phyloP scores from a whole-genome alignment of 2,888 invertebrate genomes.

The Athripsodes cinereus region DNA sequence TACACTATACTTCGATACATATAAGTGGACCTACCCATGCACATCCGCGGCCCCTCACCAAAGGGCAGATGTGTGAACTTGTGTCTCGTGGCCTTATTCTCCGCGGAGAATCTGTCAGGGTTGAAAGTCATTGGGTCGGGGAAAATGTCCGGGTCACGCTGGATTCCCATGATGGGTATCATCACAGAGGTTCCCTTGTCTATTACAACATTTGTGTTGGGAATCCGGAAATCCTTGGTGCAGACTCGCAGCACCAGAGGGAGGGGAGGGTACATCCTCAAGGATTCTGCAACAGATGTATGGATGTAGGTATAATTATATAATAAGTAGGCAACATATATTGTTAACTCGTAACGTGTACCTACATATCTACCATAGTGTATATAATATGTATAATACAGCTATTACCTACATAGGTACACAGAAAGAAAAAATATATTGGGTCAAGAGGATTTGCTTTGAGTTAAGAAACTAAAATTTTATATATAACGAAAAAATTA shows the following conservation, averaged over 20 bases:
- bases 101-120: constrained; percentile 33
- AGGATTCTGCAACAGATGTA: constrained; percentile 30
- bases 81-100: constrained; percentile 29
- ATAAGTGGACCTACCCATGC: constrained; percentile 32
- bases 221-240: constrained; percentile 30
- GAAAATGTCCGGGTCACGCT: constrained; percentile 35
- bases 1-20: too few relatives aligned
- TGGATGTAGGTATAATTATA: too few relatives aligned
- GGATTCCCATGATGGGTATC: constrained; percentile 33
- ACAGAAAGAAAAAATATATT: too few relatives aligned
- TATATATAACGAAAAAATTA: too few relatives aligned
- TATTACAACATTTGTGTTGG: constrained; percentile 22
- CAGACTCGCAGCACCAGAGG: constrained; percentile 35
- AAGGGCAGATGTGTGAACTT: constrained; percentile 29
- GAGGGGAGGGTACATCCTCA: constrained; percentile 37
- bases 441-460: too few relatives aligned
- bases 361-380: too few relatives aligned
- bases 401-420: too few relatives aligned
- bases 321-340: too few relatives aligned
- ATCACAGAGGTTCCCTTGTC: constrained; percentile 28
- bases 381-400: too few relatives aligned
- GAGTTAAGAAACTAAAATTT: too few relatives aligned
- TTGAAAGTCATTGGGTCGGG: constrained; percentile 35
- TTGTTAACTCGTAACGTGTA: too few relatives aligned
- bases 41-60: constrained; percentile 31